Conservation (phyloP, 2,888 invertebrate species). For the Rhopalosiphum nymphaeae region DNA sequence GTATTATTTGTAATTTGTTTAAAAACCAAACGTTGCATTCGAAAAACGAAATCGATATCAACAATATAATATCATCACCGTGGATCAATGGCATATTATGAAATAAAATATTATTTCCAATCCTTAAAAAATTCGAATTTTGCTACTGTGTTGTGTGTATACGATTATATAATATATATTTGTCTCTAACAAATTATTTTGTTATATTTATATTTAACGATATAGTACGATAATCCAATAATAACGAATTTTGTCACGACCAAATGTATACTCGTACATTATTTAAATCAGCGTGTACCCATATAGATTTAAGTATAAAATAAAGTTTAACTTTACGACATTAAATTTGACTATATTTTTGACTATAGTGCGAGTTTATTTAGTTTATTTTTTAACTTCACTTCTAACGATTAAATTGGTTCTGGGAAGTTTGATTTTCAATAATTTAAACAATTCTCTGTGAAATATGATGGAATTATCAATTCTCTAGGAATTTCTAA, state of each 20-base stretch:
- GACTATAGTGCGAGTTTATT: not conserved
- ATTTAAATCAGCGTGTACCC: not conserved
- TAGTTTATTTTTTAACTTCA: not conserved
- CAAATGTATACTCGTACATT: not conserved
- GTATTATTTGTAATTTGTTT: not conserved
- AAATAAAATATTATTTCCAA: not conserved
- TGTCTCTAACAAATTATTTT: not conserved
- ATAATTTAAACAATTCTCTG: not conserved
- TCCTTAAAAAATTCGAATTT: not conserved
- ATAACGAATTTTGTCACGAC: not conserved
- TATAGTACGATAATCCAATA: not conserved
- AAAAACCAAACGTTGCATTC: not conserved
- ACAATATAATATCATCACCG: not conserved
- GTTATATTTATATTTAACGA: not conserved
- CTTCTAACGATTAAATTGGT: not conserved
- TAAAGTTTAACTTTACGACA: not conserved
- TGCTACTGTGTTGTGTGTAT: not conserved
- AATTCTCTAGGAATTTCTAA: too few relatives aligned
- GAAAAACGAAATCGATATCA: not conserved
- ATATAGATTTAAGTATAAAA: not conserved
- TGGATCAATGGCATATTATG: not conserved
- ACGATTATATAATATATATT: not conserved
- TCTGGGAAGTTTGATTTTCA: not conserved
- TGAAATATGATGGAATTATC: too few relatives aligned
- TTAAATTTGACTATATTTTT: not conserved